phyloP scores from a whole-genome alignment of 2,797 vertebrate genomes.

The Micrastur ruficollis region DNA sequence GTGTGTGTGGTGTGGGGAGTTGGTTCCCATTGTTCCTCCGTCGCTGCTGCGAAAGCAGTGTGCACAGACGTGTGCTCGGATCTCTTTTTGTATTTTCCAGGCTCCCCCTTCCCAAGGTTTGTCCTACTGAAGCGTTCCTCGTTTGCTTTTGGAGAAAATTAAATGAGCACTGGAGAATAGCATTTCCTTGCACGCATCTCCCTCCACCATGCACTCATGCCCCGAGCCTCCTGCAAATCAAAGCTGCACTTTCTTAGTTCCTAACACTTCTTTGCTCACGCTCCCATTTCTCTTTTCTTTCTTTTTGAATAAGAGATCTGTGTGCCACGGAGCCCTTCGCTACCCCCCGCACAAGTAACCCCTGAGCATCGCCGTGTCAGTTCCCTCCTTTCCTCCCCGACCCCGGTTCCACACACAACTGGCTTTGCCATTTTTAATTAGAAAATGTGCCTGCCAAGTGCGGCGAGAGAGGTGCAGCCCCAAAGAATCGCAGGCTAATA shows the following conservation, averaged over 20 bases:
- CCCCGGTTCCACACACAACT: neutral
- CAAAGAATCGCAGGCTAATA: neutral
- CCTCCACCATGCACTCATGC: neutral
- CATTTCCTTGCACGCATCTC: neutral
- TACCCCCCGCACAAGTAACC: neutral
- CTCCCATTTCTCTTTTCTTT: neutral
- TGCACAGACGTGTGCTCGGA: neutral
- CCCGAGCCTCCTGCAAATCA: neutral
- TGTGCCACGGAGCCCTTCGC: neutral
- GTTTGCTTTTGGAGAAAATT: neutral
- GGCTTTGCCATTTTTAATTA: constrained; percentile 49
- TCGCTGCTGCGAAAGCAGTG: neutral
- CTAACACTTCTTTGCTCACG: neutral
- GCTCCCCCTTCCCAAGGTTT: neutral
- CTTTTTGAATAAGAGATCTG: neutral
- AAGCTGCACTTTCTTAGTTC: neutral
- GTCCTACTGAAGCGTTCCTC: neutral
- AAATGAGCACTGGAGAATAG: neutral
- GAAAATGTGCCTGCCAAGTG: constrained; percentile 28
- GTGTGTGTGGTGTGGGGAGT: neutral
- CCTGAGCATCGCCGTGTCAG: neutral
- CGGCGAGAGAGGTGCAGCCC: neutral
- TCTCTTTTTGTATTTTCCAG: neutral
- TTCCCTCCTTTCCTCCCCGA: neutral
- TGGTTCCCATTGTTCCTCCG: constrained; percentile 31